A percentile compares a stretch with the other conserved stretches of the same genome.
phyloP scores from a whole-genome alignment of 2,888 invertebrate genomes.

The Cyclophora albipunctata region DNA sequence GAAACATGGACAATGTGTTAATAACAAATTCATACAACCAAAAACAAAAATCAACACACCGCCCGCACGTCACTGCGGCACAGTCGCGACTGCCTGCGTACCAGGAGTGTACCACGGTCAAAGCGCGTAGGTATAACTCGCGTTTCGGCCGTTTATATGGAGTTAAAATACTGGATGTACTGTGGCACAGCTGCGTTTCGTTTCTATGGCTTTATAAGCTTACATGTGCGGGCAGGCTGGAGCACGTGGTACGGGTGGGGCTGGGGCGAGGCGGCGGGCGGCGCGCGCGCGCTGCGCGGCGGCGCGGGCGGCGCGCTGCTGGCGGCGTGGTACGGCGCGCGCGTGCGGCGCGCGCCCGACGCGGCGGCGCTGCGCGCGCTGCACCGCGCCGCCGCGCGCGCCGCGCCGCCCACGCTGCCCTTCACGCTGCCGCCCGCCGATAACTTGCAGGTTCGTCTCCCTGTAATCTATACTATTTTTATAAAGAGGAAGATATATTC shows the following conservation, averaged over 20 bases:
- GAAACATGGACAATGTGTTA: too few species aligned
- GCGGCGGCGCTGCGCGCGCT: conserved; percentile 31
- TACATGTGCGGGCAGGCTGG: conserved; percentile 43
- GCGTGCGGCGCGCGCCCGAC: conserved; percentile 40
- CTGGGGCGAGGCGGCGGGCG: conserved; percentile 55
- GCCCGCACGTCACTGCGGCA: too few species aligned
- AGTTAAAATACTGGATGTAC: too few species aligned
- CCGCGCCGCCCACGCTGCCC: conserved; percentile 20
- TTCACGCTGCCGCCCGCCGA: conserved; percentile 29
- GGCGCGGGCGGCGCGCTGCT: conserved; percentile 20
- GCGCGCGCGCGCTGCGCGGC: conserved; percentile 28
- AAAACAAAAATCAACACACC: too few species aligned
- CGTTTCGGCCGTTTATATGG: too few species aligned
- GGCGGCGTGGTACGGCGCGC: conserved; percentile 50
- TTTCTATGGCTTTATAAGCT: too few species aligned
- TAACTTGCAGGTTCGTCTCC: conserved; percentile 30
- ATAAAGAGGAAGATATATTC: too few species aligned
- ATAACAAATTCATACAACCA: too few species aligned
- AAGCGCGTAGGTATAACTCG: too few species aligned
- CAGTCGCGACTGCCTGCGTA: too few species aligned
- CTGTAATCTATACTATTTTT: background rate
- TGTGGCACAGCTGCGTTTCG: too few species aligned
- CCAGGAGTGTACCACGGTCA: too few species aligned
- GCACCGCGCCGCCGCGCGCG: conserved; percentile 44
- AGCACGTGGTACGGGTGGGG: conserved; percentile 63